Conservation (phyloP, 1,140 invertebrate species). For the Hycleus phaleratus region DNA sequence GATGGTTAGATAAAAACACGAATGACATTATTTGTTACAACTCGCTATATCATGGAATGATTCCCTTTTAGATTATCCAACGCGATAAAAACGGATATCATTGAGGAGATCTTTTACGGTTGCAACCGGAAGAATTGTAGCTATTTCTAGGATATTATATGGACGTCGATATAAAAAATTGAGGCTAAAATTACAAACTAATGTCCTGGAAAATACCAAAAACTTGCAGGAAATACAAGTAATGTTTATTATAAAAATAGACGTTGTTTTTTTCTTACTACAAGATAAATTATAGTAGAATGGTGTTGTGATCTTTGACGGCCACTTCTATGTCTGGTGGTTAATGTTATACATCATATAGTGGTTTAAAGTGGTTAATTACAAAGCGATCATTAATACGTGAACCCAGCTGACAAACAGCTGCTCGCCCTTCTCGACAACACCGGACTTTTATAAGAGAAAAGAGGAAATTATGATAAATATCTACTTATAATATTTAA, state of each 20-base stretch:
- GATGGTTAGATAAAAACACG: no score
- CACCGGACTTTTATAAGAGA: conserved; percentile 30
- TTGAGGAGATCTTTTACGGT: no score
- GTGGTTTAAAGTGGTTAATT: conserved; percentile 33
- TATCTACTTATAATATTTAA: conserved; percentile 36
- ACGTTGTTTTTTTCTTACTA: neutral
- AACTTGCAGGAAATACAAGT: neutral
- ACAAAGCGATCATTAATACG: conserved; percentile 40
- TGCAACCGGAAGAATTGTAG: no score
- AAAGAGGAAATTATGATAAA: conserved; percentile 39
- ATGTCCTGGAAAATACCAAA: neutral
- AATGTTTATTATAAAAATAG: neutral
- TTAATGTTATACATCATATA: conserved; percentile 25
- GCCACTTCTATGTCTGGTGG: conserved; percentile 22
- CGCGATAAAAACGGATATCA: no score
- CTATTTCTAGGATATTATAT: no score
- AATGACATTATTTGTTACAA: no score
- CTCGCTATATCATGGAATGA: no score
- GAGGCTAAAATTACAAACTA: neutral
- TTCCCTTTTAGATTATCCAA: no score
- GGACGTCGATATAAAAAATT: no score
- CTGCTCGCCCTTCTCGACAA: conserved; percentile 33
- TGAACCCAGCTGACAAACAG: conserved; percentile 36
- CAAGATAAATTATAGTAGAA: neutral
- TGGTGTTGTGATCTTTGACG: neutral